These are phyloP conservation scores for Nestor notabilis DNA, from an alignment of 2,113 vertebrate species.

Conservation along the genomic window DNA sequence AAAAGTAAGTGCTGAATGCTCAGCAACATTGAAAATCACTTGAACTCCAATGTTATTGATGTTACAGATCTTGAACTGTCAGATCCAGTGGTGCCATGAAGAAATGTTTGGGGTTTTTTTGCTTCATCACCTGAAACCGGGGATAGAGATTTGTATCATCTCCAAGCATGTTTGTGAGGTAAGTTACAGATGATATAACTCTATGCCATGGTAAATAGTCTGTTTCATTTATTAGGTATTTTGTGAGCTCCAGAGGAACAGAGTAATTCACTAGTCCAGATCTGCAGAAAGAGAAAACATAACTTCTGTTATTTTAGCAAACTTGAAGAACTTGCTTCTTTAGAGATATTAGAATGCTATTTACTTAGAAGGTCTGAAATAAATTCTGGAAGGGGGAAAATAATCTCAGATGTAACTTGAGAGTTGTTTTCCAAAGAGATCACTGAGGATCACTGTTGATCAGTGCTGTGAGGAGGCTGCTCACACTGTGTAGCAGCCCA, in stretches of 20 bases:
- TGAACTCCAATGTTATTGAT: neutral
- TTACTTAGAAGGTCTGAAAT: neutral
- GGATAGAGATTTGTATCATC: constrained; percentile 77
- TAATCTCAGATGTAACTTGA: neutral
- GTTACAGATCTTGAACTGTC: neutral
- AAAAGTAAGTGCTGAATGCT: neutral
- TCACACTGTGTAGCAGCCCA: neutral
- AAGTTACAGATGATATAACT: constrained; percentile 79
- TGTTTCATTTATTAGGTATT: constrained; percentile 81
- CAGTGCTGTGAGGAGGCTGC: neutral
- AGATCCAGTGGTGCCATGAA: neutral
- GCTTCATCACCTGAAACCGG: constrained; percentile 82
- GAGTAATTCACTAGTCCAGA: constrained; percentile 82
- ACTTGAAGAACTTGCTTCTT: neutral
- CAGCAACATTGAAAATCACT: neutral
- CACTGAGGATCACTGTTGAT: neutral
- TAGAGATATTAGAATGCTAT: neutral
- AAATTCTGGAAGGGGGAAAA: neutral
- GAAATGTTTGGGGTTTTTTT: neutral
- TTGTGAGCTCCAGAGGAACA: constrained; percentile 82
- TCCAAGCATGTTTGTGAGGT: constrained; percentile 87
- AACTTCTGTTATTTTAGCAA: constrained; percentile 7
- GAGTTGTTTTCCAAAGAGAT: neutral
- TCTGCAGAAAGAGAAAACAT: constrained; percentile 72
- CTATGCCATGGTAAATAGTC: constrained; percentile 89